Percentiles rank a stretch among this genome's conserved stretches.
phyloP scores from a whole-genome alignment of 2,888 invertebrate species.

The Blastobasis adustella region DNA sequence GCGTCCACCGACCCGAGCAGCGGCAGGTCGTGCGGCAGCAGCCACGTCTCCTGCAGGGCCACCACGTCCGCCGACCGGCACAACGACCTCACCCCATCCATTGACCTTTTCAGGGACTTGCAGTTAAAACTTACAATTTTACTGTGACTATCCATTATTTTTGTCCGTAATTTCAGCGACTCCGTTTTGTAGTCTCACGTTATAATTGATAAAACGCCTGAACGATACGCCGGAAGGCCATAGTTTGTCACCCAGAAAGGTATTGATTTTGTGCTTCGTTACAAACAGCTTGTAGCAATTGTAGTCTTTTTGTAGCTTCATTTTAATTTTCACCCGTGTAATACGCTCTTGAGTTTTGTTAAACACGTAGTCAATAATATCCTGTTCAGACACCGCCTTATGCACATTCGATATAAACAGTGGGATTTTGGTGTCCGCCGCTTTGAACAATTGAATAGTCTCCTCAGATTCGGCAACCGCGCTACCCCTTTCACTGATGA shows the following conservation, averaged over 20 bases:
- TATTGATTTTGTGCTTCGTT: conserved; percentile 6
- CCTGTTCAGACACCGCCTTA: background rate
- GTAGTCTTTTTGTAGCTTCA: conserved; percentile 5
- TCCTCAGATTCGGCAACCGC: background rate
- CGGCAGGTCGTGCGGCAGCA: no score
- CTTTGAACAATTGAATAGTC: no score
- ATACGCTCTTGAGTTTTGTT: conserved; percentile 5
- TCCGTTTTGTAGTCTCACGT: no score
- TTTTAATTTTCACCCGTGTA: conserved; percentile 3
- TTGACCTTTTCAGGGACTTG: no score
- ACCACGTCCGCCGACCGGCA: no score
- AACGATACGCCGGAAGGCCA: conserved; percentile 10
- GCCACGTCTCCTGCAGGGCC: no score
- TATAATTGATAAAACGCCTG: conserved; percentile 6
- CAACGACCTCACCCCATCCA: no score
- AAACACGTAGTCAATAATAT: conserved; percentile 6
- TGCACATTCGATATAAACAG: conserved; percentile 5
- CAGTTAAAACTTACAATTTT: no score
- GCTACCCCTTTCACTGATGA: conserved; percentile 3
- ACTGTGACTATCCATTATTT: no score
- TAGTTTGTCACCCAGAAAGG: conserved; percentile 7
- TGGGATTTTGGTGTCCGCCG: no score
- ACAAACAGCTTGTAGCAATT: conserved; percentile 8
- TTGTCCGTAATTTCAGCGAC: no score
- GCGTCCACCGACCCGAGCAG: no score